Conservation (phyloP, 2,113 vertebrate species). For the Passerina amoena region DNA sequence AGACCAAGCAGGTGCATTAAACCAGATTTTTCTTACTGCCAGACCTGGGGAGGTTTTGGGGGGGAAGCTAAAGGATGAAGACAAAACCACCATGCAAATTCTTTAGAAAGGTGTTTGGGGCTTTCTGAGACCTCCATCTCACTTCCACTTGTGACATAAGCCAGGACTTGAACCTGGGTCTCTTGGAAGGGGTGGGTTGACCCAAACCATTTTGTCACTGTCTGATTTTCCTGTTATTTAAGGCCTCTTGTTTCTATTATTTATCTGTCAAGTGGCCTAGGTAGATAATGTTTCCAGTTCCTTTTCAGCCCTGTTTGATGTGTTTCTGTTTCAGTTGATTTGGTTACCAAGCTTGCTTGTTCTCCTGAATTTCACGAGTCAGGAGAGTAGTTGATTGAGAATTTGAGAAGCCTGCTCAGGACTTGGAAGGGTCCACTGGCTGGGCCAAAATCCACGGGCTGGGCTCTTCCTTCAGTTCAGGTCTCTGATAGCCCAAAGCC, state of each 20-base stretch:
- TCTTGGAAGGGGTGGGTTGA: not conserved
- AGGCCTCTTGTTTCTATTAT: not conserved
- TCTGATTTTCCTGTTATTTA: not conserved
- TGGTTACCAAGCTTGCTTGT: not conserved
- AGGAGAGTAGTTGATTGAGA: not conserved
- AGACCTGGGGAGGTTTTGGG: not conserved
- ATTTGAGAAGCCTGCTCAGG: not conserved
- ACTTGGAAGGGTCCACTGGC: not conserved
- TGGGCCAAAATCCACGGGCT: not conserved
- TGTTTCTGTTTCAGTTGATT: not conserved
- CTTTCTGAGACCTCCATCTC: not conserved
- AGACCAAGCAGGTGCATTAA: not conserved
- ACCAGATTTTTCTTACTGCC: not conserved
- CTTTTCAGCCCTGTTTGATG: not conserved
- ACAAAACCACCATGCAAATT: not conserved
- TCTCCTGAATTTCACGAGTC: not conserved
- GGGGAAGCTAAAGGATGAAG: not conserved
- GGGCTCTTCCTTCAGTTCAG: not conserved
- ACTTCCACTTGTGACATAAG: not conserved
- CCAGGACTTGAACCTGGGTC: slow-evolving; percentile 45
- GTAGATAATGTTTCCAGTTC: not conserved
- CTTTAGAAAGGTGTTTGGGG: not conserved
- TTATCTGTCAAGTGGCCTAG: not conserved
- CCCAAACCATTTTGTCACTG: not conserved
- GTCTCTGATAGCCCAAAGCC: not conserved